Conservation (phyloP, 1,140 invertebrate genomes). For the Euura lappo region DNA sequence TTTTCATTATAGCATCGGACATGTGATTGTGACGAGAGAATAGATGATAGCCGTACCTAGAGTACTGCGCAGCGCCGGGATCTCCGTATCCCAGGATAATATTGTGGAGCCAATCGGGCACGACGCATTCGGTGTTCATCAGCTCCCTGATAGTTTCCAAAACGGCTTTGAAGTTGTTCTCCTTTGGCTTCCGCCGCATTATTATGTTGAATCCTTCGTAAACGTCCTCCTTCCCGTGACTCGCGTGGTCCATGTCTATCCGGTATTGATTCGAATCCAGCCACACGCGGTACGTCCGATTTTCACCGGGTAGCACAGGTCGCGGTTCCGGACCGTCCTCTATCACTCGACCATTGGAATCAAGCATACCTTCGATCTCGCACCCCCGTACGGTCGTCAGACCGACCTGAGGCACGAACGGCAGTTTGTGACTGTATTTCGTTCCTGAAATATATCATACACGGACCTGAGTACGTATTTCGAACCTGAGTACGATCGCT, state of each 20-base stretch:
- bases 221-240: slow-evolving; percentile 79
- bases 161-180: slow-evolving; percentile 99
- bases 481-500: too few species aligned
- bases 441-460: slow-evolving; percentile 67
- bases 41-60: slow-evolving; percentile 63
- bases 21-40: background rate
- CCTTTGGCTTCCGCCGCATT: slow-evolving; percentile 96
- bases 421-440: slow-evolving; percentile 79
- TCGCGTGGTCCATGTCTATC: slow-evolving; percentile 85
- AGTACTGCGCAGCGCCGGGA: slow-evolving; percentile 94
- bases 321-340: slow-evolving; percentile 95
- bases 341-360: slow-evolving; percentile 93
- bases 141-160: slow-evolving; percentile 97
- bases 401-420: slow-evolving; percentile 91
- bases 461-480: too few species aligned
- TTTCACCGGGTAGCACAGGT: slow-evolving; percentile 85
- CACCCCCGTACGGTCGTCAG: slow-evolving; percentile 93
- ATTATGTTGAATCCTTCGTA: slow-evolving; percentile 98
- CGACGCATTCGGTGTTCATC: slow-evolving; percentile 99
- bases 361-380: slow-evolving; percentile 99
- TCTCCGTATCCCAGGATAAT: slow-evolving; percentile 98
- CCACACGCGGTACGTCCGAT: slow-evolving; percentile 91
- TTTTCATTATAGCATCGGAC: background rate
- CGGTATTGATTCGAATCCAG: slow-evolving; percentile 97
- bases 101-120: slow-evolving; percentile 98